These are phyloP conservation scores for Subacronicta megacephala DNA, from an alignment of 2,888 invertebrate genomes.

Conservation along the genomic window DNA sequence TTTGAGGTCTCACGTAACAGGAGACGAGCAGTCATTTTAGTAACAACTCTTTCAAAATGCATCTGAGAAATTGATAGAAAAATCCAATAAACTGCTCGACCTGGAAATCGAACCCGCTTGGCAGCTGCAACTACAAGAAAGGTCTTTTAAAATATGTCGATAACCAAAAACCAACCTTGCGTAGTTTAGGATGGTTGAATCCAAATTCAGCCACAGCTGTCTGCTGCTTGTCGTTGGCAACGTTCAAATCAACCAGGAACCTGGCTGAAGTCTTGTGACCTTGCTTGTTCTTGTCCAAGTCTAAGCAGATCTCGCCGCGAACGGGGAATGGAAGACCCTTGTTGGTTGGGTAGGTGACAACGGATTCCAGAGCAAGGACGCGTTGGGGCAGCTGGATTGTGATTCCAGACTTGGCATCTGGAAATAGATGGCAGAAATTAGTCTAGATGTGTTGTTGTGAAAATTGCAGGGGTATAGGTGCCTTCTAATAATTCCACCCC, in stretches of 20 bases:
- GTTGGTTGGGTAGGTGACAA: conserved; percentile 81
- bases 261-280: conserved; percentile 91
- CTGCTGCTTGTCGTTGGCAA: conserved; percentile 82
- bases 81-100: too few species aligned
- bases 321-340: conserved; percentile 89
- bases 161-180: conserved; percentile 82
- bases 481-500: too few species aligned
- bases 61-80: too few species aligned
- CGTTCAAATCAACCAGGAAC: conserved; percentile 86
- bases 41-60: too few species aligned
- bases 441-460: too few species aligned
- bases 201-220: conserved; percentile 89
- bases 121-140: too few species aligned
- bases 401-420: conserved; percentile 84
- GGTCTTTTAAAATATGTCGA: background rate
- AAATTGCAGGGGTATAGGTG: too few species aligned
- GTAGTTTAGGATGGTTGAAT: conserved; percentile 92
- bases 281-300: conserved; percentile 93
- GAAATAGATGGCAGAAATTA: conserved; percentile 1
- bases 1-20: too few species aligned
- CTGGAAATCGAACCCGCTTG: too few species aligned
- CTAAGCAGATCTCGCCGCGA: conserved; percentile 91
- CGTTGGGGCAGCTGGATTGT: conserved; percentile 92
- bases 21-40: too few species aligned
- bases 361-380: conserved; percentile 90